Percentiles rank a stretch among this genome's conserved stretches.
phyloP scores from a whole-genome alignment of 2,113 vertebrate species.

The Cyphotilapia sp. region DNA sequence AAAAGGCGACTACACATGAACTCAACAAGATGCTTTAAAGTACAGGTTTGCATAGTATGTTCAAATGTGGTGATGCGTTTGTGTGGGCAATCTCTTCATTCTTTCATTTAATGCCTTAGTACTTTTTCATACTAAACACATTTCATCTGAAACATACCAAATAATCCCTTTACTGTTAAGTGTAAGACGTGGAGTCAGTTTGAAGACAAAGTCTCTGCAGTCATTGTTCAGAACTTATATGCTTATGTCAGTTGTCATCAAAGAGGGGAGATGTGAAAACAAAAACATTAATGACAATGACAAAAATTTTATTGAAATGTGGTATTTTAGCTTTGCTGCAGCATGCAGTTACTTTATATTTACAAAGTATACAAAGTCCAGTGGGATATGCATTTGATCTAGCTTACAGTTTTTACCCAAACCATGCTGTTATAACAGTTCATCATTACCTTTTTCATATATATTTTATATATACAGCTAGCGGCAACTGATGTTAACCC shows the following conservation, averaged over 20 bases:
- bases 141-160: background rate
- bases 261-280: background rate
- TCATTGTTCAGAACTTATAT: background rate
- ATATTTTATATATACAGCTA: background rate
- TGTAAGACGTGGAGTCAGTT: background rate
- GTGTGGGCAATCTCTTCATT: background rate
- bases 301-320: background rate
- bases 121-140: background rate
- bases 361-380: background rate
- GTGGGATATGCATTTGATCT: background rate
- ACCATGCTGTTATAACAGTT: background rate
- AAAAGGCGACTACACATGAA: background rate
- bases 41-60: background rate
- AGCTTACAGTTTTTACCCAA: background rate
- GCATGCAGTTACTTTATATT: background rate
- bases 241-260: background rate
- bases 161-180: background rate
- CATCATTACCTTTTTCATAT: background rate
- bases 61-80: background rate
- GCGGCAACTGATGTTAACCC: conserved; percentile 28
- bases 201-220: background rate
- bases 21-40: background rate
- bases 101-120: background rate
- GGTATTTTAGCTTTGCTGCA: background rate
- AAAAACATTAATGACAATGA: background rate